Base-by-base conservation (phyloP, 2,888 invertebrate genomes). In the Mycalesis mineus region DNA sequence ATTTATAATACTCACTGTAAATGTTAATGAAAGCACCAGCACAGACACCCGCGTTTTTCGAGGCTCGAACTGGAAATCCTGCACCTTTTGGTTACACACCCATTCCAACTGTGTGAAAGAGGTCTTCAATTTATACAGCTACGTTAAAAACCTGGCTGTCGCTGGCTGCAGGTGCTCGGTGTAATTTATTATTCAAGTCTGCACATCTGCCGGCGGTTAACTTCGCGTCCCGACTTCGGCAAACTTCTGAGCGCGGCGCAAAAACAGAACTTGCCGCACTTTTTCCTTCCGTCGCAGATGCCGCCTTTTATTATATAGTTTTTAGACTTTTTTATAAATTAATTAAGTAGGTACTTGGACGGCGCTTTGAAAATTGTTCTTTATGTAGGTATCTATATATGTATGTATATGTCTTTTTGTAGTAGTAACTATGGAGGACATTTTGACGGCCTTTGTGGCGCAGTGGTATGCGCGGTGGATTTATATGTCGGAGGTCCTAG, bases 141-240 rank as follows among this genome's bases (percentile, higher is more conserved):
- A 47, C 11, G 11, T 15, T 15, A 47, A 33, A 47, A 47, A 47
- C 47, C 47, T 47, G 47, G 31, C 47, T 14, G 52, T 42, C 52
- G 41, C 31, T 9, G 31, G 52, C 7, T 17, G 52, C 52, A 57
- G 52, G 57, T 57, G 57, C 39, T 45, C 37, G 6, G 15, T 28
- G 50, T 47, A 47, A 55, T 58, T 55, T 51, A 58, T 58, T 55
- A 52, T 59, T 59, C 51, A 52, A 48, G 47, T 42, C 15, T 33
- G 55, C 55, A 48, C 49, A 55, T 59, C 52, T 52, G 59, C 47
- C 33, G 33, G 47, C 52, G 53, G 56, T 51, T 56, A 61, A 56
- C 50, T 59, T 42, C 39, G 33, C 48, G 44, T 44, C 41, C 59
- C 42, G 57, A 60, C 59, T 60, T 55, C 50, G 56, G 42, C 28